phyloP scores from a whole-genome alignment of 2,797 vertebrate genomes.

The Gouania willdenowi region DNA sequence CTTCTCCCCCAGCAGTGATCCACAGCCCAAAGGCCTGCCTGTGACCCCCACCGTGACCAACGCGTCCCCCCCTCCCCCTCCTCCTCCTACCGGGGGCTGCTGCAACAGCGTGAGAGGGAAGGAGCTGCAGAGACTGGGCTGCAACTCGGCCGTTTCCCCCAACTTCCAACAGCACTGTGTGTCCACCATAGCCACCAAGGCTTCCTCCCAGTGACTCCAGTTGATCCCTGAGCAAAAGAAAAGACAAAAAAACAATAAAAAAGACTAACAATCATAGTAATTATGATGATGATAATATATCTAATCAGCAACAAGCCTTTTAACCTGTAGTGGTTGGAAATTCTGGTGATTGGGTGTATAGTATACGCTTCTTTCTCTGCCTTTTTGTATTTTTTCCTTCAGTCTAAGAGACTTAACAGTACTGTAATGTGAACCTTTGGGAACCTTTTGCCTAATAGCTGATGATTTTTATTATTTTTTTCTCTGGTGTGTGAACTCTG shows the following conservation, averaged over 20 bases:
- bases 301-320: slow-evolving; percentile 73
- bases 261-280: slow-evolving; percentile 72
- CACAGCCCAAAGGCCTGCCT: slow-evolving; percentile 46
- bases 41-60: slow-evolving; percentile 54
- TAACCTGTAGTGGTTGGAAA: slow-evolving; percentile 72
- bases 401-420: slow-evolving; percentile 73
- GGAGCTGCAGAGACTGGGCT: slow-evolving; percentile 94
- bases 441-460: slow-evolving; percentile 63
- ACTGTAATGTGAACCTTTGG: slow-evolving; percentile 77
- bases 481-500: slow-evolving; percentile 50
- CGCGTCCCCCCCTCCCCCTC: slow-evolving; percentile 66
- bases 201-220: slow-evolving; percentile 90
- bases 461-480: slow-evolving; percentile 52
- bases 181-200: slow-evolving; percentile 92
- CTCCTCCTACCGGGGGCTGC: too few species aligned
- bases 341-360: slow-evolving; percentile 72
- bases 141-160: slow-evolving; percentile 88
- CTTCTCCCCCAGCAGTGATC: slow-evolving; percentile 45
- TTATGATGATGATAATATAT: slow-evolving; percentile 73
- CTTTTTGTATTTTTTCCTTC: slow-evolving; percentile 61
- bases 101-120: slow-evolving; percentile 78
- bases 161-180: slow-evolving; percentile 99
- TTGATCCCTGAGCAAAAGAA: slow-evolving; percentile 48
- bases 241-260: slow-evolving; percentile 63
- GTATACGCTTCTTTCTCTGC: slow-evolving; percentile 59